Evolutionary conservation across 2,888 invertebrate genomes (phyloP).

Genomic region (Perizoma flavofasciatum): DNA sequence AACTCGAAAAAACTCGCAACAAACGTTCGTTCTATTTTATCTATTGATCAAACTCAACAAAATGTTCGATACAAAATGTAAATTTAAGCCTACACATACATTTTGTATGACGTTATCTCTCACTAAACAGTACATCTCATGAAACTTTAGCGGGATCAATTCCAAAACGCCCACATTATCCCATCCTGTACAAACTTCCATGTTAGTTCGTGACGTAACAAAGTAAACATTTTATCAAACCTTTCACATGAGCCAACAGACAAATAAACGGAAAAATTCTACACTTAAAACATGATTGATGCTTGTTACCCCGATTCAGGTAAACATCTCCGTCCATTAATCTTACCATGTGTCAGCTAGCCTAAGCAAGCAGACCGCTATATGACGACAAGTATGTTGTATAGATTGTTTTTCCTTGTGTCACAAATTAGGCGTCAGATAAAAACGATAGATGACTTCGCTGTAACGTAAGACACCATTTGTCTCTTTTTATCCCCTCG

Average conservation of each 20-base stretch:
- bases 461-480: background rate
- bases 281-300: constrained; percentile 55
- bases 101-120: too few relatives aligned
- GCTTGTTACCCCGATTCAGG: constrained; percentile 46
- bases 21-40: too few relatives aligned
- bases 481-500: background rate
- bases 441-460: constrained; percentile 3
- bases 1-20: too few relatives aligned
- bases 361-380: constrained; percentile 40
- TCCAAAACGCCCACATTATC: constrained; percentile 9
- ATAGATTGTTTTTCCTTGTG: constrained; percentile 3
- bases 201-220: constrained; percentile 25
- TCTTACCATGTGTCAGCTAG: constrained; percentile 37
- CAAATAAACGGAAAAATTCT: constrained; percentile 34
- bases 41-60: too few relatives aligned
- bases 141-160: constrained; percentile 6
- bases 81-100: too few relatives aligned
- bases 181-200: constrained; percentile 16
- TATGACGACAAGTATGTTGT: background rate
- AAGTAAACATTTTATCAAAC: constrained; percentile 31
- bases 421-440: constrained; percentile 7
- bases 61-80: too few relatives aligned
- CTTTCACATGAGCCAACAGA: constrained; percentile 36
- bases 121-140: too few relatives aligned
- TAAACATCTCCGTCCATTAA: constrained; percentile 45